Conservation (phyloP, 2,113 vertebrate genomes). For the Synodontis membranacea region DNA sequence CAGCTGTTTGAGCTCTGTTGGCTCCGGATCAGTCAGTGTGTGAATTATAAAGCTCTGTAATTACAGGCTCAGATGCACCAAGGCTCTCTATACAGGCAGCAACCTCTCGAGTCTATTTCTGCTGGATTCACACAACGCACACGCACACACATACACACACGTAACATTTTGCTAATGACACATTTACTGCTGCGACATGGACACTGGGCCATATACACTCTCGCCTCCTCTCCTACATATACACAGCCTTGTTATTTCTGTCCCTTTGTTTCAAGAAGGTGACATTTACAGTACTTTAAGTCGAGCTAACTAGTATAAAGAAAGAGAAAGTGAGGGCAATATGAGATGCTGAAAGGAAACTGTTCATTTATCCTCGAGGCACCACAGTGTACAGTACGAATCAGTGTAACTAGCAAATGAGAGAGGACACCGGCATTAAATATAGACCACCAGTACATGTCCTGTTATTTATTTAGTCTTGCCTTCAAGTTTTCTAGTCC, state of each 20-base stretch:
- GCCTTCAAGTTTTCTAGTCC: background rate
- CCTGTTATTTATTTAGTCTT: constrained; percentile 16
- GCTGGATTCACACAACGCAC: constrained; percentile 5
- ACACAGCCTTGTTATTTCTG: background rate
- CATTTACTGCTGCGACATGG: constrained; percentile 11
- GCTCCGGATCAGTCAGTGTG: constrained; percentile 65
- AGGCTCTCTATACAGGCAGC: constrained; percentile 23
- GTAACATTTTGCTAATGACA: constrained; percentile 24
- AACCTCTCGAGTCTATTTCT: constrained; percentile 36
- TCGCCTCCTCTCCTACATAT: background rate
- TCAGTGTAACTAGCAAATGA: constrained; percentile 61
- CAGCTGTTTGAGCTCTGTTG: constrained; percentile 57
- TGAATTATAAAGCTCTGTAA: constrained; percentile 65
- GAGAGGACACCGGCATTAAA: constrained; percentile 58
- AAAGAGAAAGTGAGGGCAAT: background rate
- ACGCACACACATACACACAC: constrained; percentile 7
- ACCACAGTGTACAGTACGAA: constrained; percentile 42
- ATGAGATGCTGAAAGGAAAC: background rate
- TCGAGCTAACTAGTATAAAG: background rate
- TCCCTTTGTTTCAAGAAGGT: constrained; percentile 26
- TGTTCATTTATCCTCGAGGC: constrained; percentile 57
- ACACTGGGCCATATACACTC: background rate
- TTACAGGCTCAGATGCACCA: constrained; percentile 60
- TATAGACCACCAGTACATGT: constrained; percentile 12
- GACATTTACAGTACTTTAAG: constrained; percentile 26